phyloP scores from a whole-genome alignment of 2,113 vertebrate genomes.

The Gulo gulo region DNA sequence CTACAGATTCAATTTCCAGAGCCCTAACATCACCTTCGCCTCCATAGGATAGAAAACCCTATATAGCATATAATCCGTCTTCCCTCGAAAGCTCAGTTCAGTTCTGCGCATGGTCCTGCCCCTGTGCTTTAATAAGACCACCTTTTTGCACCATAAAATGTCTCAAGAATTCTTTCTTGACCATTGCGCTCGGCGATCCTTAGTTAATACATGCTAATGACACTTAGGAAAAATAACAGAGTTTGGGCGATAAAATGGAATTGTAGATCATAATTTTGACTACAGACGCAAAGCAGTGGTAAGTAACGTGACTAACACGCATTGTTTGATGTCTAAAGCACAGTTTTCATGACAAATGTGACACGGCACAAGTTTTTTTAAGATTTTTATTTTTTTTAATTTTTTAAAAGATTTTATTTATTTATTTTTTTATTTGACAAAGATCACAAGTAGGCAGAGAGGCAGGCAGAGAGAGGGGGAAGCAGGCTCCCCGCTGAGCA shows the following conservation, averaged over 20 bases:
- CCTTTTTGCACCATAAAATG: neutral
- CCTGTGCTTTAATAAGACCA: neutral
- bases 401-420: too few relatives aligned
- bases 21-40: neutral
- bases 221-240: neutral
- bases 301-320: neutral
- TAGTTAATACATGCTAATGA: neutral
- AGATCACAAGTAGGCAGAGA: too few relatives aligned
- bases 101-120: neutral
- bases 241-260: neutral
- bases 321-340: neutral
- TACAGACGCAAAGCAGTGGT: neutral
- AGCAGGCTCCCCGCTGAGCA: too few relatives aligned
- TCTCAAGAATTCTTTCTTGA: neutral
- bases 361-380: neutral
- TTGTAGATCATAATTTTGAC: neutral
- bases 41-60: neutral
- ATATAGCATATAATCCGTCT: neutral
- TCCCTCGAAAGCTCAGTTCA: neutral
- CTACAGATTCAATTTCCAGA: neutral
- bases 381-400: too few relatives aligned
- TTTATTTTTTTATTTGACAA: too few relatives aligned
- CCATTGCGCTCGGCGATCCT: neutral
- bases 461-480: too few relatives aligned
- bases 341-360: neutral